Base-by-base conservation (phyloP, 2,888 invertebrate genomes). In the Leucozona laternaria region DNA sequence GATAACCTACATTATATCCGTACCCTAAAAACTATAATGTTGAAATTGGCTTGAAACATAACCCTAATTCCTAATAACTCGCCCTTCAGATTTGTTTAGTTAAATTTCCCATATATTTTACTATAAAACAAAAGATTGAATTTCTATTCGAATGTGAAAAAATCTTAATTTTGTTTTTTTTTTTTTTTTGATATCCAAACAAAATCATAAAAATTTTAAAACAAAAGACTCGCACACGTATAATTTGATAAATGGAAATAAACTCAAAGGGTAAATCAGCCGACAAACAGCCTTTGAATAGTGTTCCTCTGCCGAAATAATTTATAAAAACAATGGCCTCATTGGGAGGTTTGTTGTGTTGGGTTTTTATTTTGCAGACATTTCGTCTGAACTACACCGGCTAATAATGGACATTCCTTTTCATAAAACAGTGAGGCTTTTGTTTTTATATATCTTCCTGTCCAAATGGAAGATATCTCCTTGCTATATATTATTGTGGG, bases 341-440 rank as follows among this genome's bases (percentile, higher is more conserved):
- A 43, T 83, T 83, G 82, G 82, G 82, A 71, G 79, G 79, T 79
- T 82, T 40, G 55, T 64, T 40, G 25, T 71, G 48, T 70, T 76
- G 22, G 28, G 34, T 50, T 68, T 58, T 76, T 79, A 79, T 72
- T 72, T 79, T 58, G 84, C 84, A 84, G 84, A 84, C 84, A 79
- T 71, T 79, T 80, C 76, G 79, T 84, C 84, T 80, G 79, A 77
- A 80, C 66, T 79, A 77, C 72, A 84, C 84, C 76, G 79, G 84
- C 84, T 79, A 84, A 84, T 84, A 84, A 72, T 45, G 68, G 68
- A 25, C 71, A 79, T 72, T 70, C 60, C 68, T 55, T 83, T 73
- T 77, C 77, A 77, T 77, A 72, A 17, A 66, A 64, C 76, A 70
- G 20, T 68, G 62, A 60, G 73, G 45, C 73, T 75, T 79, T 83